phyloP scores from a whole-genome alignment of 2,113 vertebrate species.

The Recurvirostra avosetta region DNA sequence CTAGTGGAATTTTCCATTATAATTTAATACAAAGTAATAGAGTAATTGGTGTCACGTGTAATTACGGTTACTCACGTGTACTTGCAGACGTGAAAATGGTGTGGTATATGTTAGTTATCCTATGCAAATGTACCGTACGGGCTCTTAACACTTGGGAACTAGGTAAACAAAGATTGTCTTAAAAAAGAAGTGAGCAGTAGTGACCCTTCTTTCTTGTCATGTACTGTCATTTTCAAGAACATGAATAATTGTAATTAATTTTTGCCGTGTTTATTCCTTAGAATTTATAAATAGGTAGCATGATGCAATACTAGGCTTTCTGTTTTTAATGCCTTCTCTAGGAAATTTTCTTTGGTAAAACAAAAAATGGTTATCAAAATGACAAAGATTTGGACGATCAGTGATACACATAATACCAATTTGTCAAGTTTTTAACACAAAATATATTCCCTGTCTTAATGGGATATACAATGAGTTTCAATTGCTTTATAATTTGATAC shows the following conservation, averaged over 20 bases:
- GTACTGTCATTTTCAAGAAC: conserved; percentile 70
- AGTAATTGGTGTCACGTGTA: conserved; percentile 99
- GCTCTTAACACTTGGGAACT: conserved; percentile 83
- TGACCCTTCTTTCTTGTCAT: conserved; percentile 70
- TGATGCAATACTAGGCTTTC: conserved; percentile 48
- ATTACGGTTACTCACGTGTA: conserved; percentile 99
- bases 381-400: background rate
- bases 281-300: conserved; percentile 67
- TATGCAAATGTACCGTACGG: conserved; percentile 93
- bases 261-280: conserved; percentile 66
- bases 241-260: conserved; percentile 73
- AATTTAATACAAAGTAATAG: conserved; percentile 99
- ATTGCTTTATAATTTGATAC: background rate
- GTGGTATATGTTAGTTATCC: conserved; percentile 97
- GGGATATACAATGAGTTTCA: background rate
- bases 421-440: background rate
- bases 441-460: background rate
- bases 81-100: conserved; percentile 99
- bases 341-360: conserved; percentile 50
- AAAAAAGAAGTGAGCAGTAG: conserved; percentile 64
- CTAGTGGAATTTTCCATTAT: conserved; percentile 99
- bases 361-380: conserved; percentile 19
- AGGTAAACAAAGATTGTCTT: conserved; percentile 79
- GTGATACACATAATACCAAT: background rate
- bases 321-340: conserved; percentile 25